Percentiles rank a stretch among this genome's conserved stretches.
These are phyloP conservation scores for Baronia brevicornis DNA, from an alignment of 2,888 invertebrate genomes.

Conservation along the genomic window DNA sequence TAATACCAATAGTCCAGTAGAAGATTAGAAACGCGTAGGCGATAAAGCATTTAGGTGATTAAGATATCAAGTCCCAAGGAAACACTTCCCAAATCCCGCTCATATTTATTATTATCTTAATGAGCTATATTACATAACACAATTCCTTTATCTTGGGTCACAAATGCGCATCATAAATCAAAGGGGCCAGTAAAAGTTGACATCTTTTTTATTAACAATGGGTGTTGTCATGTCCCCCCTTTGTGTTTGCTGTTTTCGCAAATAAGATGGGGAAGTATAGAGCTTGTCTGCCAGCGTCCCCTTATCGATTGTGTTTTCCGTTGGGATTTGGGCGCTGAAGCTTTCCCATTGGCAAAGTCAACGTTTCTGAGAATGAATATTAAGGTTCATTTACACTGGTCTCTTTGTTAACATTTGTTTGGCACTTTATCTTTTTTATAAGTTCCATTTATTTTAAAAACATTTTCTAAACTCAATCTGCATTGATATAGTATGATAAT, in stretches of 20 bases:
- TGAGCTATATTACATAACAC: conserved; percentile 52
- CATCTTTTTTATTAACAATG: conserved; percentile 62
- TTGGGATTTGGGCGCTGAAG: conserved; percentile 1
- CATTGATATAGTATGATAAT: too few relatives aligned
- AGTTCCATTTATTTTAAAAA: too few relatives aligned
- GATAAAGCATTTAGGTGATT: conserved; percentile 9
- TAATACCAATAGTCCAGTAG: too few relatives aligned
- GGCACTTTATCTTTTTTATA: too few relatives aligned
- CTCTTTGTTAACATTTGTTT: too few relatives aligned
- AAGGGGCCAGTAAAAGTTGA: conserved; percentile 42
- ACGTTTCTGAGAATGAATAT: too few relatives aligned
- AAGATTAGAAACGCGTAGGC: conserved; percentile 9
- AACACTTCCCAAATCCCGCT: not conserved
- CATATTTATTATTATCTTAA: conserved; percentile 27
- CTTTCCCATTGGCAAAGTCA: too few relatives aligned
- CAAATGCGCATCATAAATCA: conserved; percentile 52
- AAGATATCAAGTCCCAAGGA: not conserved
- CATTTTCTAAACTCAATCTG: too few relatives aligned
- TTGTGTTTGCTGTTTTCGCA: conserved; percentile 30
- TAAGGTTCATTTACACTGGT: too few relatives aligned
- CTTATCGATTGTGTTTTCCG: conserved; percentile 2
- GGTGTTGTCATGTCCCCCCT: conserved; percentile 29
- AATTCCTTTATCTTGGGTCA: conserved; percentile 43
- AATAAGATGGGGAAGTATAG: conserved; percentile 21
- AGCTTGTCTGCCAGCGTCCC: conserved; percentile 4